Conservation (phyloP, 2,888 invertebrate genomes). For the Drosophila picticornis region DNA sequence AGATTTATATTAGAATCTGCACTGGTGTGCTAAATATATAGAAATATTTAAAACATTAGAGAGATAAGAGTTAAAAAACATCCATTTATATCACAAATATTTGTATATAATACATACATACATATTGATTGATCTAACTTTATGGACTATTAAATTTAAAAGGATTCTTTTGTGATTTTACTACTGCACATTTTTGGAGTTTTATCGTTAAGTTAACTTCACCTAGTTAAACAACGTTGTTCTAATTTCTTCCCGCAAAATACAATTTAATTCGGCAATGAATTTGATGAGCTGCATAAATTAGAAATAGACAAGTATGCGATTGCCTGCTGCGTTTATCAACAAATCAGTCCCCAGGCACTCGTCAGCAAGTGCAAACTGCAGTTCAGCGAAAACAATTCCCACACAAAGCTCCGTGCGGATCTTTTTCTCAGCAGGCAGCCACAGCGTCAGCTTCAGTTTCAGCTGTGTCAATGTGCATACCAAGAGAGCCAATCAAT, state of each 20-base stretch:
- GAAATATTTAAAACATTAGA: not conserved
- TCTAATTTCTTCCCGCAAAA: not conserved
- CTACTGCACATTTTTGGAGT: not conserved
- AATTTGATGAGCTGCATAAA: constrained; percentile 24
- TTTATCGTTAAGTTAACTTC: not conserved
- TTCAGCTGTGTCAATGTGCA: constrained; percentile 68
- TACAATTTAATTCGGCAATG: constrained; percentile 9
- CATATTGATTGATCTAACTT: too few relatives aligned
- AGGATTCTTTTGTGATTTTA: not conserved
- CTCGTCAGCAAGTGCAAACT: constrained; percentile 60
- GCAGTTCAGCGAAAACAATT: constrained; percentile 55
- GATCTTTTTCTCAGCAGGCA: constrained; percentile 42
- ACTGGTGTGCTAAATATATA: not conserved
- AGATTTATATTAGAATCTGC: not conserved
- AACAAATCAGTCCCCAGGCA: constrained; percentile 48
- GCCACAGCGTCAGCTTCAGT: constrained; percentile 20
- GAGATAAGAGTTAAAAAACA: not conserved
- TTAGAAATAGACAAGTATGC: constrained; percentile 35
- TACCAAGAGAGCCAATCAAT: constrained; percentile 81
- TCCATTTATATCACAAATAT: not conserved
- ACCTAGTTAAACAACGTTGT: not conserved
- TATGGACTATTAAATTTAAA: not conserved
- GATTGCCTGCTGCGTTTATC: constrained; percentile 30
- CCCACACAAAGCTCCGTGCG: constrained; percentile 55
- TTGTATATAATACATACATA: not conserved